These are phyloP conservation scores for Temnothorax curvispinosus DNA, from an alignment of 1,140 invertebrate species.

Conservation along the genomic window DNA sequence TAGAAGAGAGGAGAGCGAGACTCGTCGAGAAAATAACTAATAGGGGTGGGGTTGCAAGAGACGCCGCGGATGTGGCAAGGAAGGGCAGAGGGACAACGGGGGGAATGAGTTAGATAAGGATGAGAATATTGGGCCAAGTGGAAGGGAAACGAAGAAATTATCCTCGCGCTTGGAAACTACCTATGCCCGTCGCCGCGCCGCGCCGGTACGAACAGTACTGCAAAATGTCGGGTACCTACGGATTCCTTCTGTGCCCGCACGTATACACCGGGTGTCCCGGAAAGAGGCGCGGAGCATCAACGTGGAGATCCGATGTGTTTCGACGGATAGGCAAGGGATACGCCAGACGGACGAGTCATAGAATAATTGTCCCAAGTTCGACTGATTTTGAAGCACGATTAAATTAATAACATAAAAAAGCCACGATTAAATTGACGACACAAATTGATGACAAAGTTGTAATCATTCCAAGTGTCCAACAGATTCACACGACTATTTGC, in stretches of 20 bases:
- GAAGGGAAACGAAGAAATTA: conserved; percentile 62
- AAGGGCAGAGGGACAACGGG: conserved; percentile 22
- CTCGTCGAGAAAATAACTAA: conserved; percentile 65
- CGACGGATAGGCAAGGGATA: not conserved
- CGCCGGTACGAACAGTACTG: conserved; percentile 63
- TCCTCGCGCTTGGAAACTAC: conserved; percentile 57
- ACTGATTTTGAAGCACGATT: not conserved
- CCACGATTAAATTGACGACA: not conserved
- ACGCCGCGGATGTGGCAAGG: conserved; percentile 51
- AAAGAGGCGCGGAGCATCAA: not conserved
- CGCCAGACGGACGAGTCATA: not conserved
- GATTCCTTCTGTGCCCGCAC: conserved; percentile 48
- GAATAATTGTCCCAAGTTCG: not conserved
- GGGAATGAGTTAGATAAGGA: conserved; percentile 64
- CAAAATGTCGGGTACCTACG: conserved; percentile 64
- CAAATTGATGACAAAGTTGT: not conserved
- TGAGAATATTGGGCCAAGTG: conserved; percentile 66
- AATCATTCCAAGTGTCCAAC: not conserved
- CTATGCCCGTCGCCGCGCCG: conserved; percentile 39
- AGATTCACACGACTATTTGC: not conserved
- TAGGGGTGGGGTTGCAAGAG: conserved; percentile 66
- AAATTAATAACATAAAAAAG: not conserved
- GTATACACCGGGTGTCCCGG: conserved; percentile 49
- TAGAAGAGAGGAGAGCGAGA: conserved; percentile 53
- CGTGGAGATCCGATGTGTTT: not conserved